A percentile compares a stretch with the other conserved stretches of the same genome.
phyloP scores from a whole-genome alignment of 2,797 vertebrate genomes.

The Cirrhinus mrigala region DNA sequence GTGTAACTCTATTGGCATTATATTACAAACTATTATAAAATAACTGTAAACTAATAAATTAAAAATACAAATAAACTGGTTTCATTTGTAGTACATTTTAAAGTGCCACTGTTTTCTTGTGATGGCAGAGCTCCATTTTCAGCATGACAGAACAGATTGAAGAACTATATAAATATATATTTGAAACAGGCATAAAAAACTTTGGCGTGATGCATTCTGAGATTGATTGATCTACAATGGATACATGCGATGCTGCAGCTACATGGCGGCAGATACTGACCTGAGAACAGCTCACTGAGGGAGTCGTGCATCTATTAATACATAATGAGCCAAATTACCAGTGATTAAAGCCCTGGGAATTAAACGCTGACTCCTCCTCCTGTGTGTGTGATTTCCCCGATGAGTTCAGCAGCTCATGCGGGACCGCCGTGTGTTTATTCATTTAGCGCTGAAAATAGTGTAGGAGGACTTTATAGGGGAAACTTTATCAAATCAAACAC shows the following conservation, averaged over 20 bases:
- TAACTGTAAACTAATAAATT: background rate
- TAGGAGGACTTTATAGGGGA: background rate
- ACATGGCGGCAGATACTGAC: conserved; percentile 68
- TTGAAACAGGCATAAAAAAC: background rate
- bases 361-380: conserved; percentile 88
- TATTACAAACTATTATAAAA: no score
- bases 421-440: conserved; percentile 14
- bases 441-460: background rate
- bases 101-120: background rate
- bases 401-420: conserved; percentile 61
- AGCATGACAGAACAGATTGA: background rate
- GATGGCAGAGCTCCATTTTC: background rate
- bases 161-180: background rate
- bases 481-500: background rate
- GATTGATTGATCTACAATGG: background rate
- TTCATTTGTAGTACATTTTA: background rate
- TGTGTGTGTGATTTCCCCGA: conserved; percentile 18
- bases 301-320: conserved; percentile 95
- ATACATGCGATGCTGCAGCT: background rate
- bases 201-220: background rate
- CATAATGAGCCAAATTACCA: conserved; percentile 93
- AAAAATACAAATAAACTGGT: background rate
- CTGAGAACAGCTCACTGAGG: conserved; percentile 82
- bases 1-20: background rate
- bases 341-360: conserved; percentile 93